Conservation (phyloP, 2,888 invertebrate species). For the Apamea sordens region DNA sequence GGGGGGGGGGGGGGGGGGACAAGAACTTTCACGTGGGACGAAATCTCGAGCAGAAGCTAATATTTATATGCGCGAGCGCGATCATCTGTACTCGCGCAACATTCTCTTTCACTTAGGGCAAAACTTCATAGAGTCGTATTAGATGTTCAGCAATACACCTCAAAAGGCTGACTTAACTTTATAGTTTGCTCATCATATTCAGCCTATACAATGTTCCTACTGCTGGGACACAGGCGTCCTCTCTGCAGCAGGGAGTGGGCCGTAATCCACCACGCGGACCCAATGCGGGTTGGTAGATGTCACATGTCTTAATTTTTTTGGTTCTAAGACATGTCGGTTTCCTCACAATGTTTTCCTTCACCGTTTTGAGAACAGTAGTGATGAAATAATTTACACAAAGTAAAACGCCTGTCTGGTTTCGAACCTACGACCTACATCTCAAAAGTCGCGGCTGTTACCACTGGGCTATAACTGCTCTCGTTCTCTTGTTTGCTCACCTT, state of each 20-base stretch:
- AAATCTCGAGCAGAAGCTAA: no score
- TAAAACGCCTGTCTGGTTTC: not conserved
- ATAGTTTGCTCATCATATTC: no score
- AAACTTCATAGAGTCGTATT: not conserved
- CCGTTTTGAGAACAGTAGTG: not conserved
- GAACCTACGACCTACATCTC: not conserved
- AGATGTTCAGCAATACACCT: not conserved
- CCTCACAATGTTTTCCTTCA: not conserved
- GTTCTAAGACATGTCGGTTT: not conserved
- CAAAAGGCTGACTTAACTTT: not conserved
- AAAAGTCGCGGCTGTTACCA: not conserved
- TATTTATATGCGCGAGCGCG: no score
- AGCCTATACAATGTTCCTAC: no score
- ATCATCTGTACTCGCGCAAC: no score
- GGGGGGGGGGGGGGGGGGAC: no score
- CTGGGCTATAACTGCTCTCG: not conserved
- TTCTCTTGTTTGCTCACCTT: slow-evolving; percentile 18
- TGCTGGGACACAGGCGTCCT: no score
- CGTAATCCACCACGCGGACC: no score
- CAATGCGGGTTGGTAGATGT: no score
- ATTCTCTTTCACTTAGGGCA: not conserved
- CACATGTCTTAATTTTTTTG: not conserved
- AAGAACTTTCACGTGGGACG: no score
- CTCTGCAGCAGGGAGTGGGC: no score
- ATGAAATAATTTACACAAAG: not conserved